Evolutionary conservation across 1,140 invertebrate species (phyloP), one percentile per base, ranked within the genome.

Genomic region (Antheraea pernyi): DNA sequence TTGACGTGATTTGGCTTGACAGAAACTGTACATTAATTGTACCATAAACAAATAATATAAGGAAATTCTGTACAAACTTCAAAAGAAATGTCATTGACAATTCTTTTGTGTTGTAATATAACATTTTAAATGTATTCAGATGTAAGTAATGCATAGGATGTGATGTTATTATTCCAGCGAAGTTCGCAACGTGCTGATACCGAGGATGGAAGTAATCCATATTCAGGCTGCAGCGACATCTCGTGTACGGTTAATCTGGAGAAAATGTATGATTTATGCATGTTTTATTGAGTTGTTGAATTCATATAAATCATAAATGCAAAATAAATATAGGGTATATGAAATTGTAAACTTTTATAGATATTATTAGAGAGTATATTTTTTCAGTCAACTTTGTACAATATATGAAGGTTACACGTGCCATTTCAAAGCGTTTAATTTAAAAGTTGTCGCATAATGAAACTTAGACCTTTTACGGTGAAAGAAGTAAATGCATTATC

Each of bases 161-260:
- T 30, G 37, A n/a, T n/a, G 61, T 63, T 63, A 63, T 63, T 63
- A 63, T 63, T 63, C 30, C 61, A 37, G 3, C 7, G 61, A 37
- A 63, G 61, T 37, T 19, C 11, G 13, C 19, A 36, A 16, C 61
- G 7, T 63, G 11, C 9, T 10, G 61, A 63, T 63, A 63, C 37
- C 61, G 37, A 63, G 59, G 19, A 61, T 30, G 61, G 61, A 63
- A 63, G 10, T 30, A 3, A 63, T 63, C n/a, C 61, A 63, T 63
- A 63, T 63, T 63, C 61, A 63, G 22, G 16, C 37, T 63, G 61
- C 61, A 63, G 19, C 61, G 37, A 63, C 61, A 63, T 7, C 61
- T 11, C 61, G 16, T 63, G 61, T 63, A 37, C 37, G 6, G 13
- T 63, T 36, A 63, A 63, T 63, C 61, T 37, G 61, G 36, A 63